Evolutionary conservation across 2,797 vertebrate species (phyloP), one percentile per base, ranked within the genome.

Genomic region (Sternarchorhynchus goeldii): DNA sequence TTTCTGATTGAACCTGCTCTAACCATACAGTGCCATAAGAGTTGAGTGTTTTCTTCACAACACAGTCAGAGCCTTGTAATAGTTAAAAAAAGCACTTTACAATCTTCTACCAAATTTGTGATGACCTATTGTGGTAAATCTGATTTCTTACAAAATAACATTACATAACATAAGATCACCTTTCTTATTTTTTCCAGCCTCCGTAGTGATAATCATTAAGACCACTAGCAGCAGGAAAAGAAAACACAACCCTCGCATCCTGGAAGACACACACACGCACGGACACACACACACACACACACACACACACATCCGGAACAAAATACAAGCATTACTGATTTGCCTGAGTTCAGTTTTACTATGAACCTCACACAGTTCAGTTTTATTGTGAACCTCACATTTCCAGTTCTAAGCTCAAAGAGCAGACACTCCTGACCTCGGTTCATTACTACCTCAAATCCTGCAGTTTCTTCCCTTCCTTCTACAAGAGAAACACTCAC

Each of bases 151-250:
- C 17, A 31, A 63, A 0, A 8, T 55, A 4, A 32, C 14, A 8
- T 32, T 4, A 57, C 20, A 14, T 3, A 5, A 12, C 18, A 16
- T n/a, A 8, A 20, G n/a, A 10, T 69, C 25, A 93, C 95, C 94
- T 94, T 95, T 96, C 88, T 94, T 96, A 85, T 90, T 95, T 83
- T 94, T 96, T 75, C 93, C 93, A 81, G 91, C 93, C 34, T 93
- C 91, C 0, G 91, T 74, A 1, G 91, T 80, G 32, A 91, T 87
- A 0, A 91, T 87, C 89, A 95, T 82, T 77, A 96, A 84, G 57
- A 92, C 78, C 83, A 95, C 77, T 1, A 91, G 53, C 73, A 93
- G 82, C 80, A 92, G 55, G 1, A 84, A 76, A 79, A 91, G 82
- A 79, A 93, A 86, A 87, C 94, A 87, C 76, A 93, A 73, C 80